phyloP scores from a whole-genome alignment of 2,113 vertebrate genomes.

The Serinus canaria region DNA sequence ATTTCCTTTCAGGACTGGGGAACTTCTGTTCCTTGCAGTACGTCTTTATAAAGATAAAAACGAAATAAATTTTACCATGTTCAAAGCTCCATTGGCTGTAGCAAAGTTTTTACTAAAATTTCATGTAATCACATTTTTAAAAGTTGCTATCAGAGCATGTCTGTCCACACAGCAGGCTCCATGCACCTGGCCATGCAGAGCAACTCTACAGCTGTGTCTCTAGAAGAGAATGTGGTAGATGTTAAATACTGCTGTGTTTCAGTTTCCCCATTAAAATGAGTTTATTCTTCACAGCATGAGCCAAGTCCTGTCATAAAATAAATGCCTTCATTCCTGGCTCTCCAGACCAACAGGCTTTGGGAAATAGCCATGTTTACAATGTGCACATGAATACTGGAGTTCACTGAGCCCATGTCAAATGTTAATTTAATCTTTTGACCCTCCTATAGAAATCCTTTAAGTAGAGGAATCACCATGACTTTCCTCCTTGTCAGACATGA shows the following conservation, averaged over 20 bases:
- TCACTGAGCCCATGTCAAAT: not conserved
- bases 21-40: not conserved
- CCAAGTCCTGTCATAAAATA: not conserved
- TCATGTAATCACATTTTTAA: not conserved
- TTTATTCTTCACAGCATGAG: not conserved
- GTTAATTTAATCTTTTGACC: not conserved
- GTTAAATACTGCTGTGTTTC: not conserved
- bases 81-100: not conserved
- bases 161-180: not conserved
- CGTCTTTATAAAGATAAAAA: not conserved
- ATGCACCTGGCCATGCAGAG: constrained; percentile 5
- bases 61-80: not conserved
- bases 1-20: not conserved
- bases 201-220: constrained; percentile 16
- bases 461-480: not conserved
- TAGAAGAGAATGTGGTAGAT: not conserved
- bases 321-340: not conserved
- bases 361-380: not conserved
- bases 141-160: not conserved
- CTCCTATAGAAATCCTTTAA: not conserved
- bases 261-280: not conserved
- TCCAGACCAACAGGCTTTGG: not conserved
- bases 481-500: not conserved
- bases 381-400: not conserved
- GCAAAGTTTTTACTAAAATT: not conserved